Percentiles rank a stretch among this genome's conserved stretches.
These are phyloP conservation scores for Erebia palarica DNA, from an alignment of 2,888 invertebrate genomes.

Conservation along the genomic window DNA sequence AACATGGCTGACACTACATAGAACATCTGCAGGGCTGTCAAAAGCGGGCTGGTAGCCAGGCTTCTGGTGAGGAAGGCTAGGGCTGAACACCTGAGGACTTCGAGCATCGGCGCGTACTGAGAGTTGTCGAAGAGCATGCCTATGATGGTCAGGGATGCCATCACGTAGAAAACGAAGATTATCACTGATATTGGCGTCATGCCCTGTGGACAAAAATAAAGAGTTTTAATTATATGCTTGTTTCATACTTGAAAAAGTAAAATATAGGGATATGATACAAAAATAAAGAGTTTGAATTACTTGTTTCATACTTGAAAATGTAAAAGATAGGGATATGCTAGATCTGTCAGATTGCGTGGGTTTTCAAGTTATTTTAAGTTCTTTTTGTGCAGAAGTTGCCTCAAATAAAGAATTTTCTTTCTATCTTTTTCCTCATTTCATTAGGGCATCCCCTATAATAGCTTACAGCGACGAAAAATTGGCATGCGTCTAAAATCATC, in stretches of 20 bases:
- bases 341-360: too few relatives aligned
- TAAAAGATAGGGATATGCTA: too few relatives aligned
- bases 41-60: slow-evolving; percentile 61
- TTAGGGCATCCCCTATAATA: too few relatives aligned
- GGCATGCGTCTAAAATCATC: too few relatives aligned
- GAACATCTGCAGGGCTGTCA: slow-evolving; percentile 79
- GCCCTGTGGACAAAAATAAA: slow-evolving; percentile 68
- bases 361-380: background rate
- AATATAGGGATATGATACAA: background rate
- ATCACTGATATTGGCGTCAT: slow-evolving; percentile 83
- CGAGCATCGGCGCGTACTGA: slow-evolving; percentile 83
- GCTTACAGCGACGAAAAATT: too few relatives aligned
- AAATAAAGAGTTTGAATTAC: too few relatives aligned
- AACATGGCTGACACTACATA: slow-evolving; percentile 84
- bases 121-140: slow-evolving; percentile 88
- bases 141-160: slow-evolving; percentile 85
- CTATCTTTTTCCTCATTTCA: too few relatives aligned
- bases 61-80: slow-evolving; percentile 78
- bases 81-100: slow-evolving; percentile 85
- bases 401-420: too few relatives aligned
- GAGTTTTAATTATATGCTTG: background rate
- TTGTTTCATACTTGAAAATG: too few relatives aligned
- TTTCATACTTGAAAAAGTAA: background rate
- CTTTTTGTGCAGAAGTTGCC: too few relatives aligned
- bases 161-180: slow-evolving; percentile 84